A percentile compares a stretch with the other conserved stretches of the same genome.
phyloP scores from a whole-genome alignment of 2,113 vertebrate species.

The Crotophaga sulcirostris region DNA sequence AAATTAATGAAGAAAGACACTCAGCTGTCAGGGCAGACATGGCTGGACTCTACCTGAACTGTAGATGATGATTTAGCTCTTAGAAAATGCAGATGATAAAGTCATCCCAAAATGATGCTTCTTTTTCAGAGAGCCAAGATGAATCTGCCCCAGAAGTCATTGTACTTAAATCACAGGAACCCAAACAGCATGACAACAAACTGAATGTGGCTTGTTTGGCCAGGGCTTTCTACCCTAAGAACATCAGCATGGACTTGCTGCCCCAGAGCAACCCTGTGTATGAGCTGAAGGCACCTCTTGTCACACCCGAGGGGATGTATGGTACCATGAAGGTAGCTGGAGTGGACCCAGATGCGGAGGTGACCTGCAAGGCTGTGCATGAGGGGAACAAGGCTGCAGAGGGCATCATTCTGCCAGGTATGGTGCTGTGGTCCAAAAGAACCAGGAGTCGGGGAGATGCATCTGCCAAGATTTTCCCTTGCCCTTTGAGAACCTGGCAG shows the following conservation, averaged over 20 bases:
- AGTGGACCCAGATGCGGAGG: neutral
- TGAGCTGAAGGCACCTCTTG: neutral
- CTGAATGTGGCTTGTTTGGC: conserved; percentile 60
- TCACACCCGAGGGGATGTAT: conserved; percentile 58
- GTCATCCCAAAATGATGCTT: neutral
- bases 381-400: neutral
- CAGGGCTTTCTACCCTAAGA: conserved; percentile 68
- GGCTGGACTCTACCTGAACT: neutral
- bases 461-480: neutral
- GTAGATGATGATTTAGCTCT: neutral
- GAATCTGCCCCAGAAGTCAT: conserved; percentile 54
- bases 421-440: neutral
- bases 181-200: neutral
- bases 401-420: neutral
- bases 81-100: neutral
- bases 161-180: conserved; percentile 41
- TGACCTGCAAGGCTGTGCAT: conserved; percentile 43
- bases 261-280: neutral
- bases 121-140: conserved; percentile 37
- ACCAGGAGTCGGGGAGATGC: neutral
- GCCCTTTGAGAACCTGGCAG: neutral
- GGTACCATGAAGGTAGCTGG: conserved; percentile 53
- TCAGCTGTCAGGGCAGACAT: neutral
- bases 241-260: conserved; percentile 36
- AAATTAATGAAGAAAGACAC: neutral